These are phyloP conservation scores for Daphoenositta chrysoptera DNA, from an alignment of 2,113 vertebrate genomes.

Conservation along the genomic window DNA sequence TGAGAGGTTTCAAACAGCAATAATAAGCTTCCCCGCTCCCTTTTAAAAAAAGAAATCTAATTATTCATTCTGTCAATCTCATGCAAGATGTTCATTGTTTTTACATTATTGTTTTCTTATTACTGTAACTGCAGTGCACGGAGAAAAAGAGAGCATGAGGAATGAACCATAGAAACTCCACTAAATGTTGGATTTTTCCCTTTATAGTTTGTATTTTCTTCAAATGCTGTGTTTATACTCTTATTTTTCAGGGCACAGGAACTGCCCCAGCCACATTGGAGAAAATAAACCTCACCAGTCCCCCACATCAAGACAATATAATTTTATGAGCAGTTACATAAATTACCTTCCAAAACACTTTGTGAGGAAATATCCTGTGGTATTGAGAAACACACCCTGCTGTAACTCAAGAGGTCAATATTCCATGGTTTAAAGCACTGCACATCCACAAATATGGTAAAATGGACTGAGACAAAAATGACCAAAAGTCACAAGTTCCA, in stretches of 20 bases:
- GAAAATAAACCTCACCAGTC: background rate
- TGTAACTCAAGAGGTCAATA: background rate
- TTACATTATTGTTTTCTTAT: background rate
- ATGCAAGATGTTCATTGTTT: background rate
- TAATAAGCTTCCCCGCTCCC: background rate
- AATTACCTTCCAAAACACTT: background rate
- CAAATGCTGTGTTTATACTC: background rate
- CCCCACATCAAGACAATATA: background rate
- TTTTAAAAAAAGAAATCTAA: background rate
- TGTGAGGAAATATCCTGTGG: background rate
- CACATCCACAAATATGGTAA: background rate
- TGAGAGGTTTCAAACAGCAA: background rate
- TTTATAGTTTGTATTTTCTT: background rate
- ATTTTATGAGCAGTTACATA: background rate
- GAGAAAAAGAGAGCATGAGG: background rate
- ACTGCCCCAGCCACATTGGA: background rate
- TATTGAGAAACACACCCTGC: background rate
- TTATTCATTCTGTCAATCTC: background rate
- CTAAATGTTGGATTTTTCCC: background rate
- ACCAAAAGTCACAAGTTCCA: background rate
- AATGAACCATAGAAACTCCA: background rate
- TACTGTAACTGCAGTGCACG: background rate
- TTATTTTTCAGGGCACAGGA: background rate
- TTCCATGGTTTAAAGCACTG: background rate
- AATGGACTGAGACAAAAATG: background rate